Conservation (phyloP, 2,797 vertebrate genomes). For the Chelidonichthys spinosus region DNA sequence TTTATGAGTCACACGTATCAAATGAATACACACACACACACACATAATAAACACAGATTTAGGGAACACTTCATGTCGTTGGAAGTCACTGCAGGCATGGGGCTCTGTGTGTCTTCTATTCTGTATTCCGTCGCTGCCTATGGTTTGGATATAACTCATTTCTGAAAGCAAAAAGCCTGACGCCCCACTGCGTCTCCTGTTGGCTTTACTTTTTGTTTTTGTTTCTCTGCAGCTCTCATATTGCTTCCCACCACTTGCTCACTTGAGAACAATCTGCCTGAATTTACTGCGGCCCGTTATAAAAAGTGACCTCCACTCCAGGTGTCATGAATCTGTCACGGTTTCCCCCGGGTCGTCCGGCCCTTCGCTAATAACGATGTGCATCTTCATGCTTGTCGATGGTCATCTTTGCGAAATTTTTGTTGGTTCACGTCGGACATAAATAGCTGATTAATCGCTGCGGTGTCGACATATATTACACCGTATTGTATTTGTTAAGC, state of each 20-base stretch:
- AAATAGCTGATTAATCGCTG: conserved; percentile 17
- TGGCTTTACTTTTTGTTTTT: conserved; percentile 73
- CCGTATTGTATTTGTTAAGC: not conserved
- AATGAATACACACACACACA: conserved; percentile 19
- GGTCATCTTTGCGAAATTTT: not conserved
- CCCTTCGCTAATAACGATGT: conserved; percentile 42
- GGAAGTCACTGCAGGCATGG: conserved; percentile 47
- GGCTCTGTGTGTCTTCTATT: conserved; percentile 48
- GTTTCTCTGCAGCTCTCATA: conserved; percentile 66
- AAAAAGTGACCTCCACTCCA: conserved; percentile 75
- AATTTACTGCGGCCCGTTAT: conserved; percentile 67
- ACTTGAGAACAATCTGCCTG: conserved; percentile 66
- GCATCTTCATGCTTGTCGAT: conserved; percentile 4
- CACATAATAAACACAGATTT: conserved; percentile 52
- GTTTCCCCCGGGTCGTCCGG: conserved; percentile 25
- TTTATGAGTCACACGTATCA: conserved; percentile 59
- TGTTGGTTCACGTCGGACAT: not conserved
- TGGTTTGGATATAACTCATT: conserved; percentile 74
- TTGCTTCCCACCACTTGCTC: conserved; percentile 55
- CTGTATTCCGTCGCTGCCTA: conserved; percentile 62
- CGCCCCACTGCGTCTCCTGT: conserved; percentile 65
- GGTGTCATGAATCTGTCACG: conserved; percentile 63
- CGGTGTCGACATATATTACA: not conserved
- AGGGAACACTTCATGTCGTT: conserved; percentile 43
- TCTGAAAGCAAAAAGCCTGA: conserved; percentile 60